phyloP scores from a whole-genome alignment of 2,888 invertebrate genomes.

The Conomelus anceps region DNA sequence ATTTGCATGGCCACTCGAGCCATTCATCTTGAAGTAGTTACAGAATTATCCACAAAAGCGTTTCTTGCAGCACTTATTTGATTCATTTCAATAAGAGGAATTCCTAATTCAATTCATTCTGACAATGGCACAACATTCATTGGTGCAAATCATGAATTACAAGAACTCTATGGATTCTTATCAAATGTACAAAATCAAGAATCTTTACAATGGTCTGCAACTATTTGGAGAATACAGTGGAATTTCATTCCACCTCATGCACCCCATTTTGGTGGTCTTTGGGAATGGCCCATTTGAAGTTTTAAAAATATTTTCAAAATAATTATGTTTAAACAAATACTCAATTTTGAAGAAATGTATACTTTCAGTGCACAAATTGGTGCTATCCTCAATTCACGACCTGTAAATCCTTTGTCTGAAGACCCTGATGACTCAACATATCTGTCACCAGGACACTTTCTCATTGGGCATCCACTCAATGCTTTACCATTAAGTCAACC shows the following conservation, averaged over 20 bases:
- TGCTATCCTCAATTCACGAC: slow-evolving; percentile 4
- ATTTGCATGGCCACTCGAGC: slow-evolving; percentile 35
- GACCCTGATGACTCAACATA: slow-evolving; percentile 28
- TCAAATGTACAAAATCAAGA: background rate
- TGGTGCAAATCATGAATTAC: slow-evolving; percentile 23
- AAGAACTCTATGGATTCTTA: slow-evolving; percentile 7
- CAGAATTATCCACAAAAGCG: slow-evolving; percentile 26
- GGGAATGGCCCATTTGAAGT: background rate
- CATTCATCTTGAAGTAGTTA: slow-evolving; percentile 30
- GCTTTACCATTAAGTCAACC: slow-evolving; percentile 31
- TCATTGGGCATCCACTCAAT: slow-evolving; percentile 29
- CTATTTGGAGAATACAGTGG: background rate
- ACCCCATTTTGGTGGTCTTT: slow-evolving; percentile 8
- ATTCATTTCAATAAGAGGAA: slow-evolving; percentile 30
- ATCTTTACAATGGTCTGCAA: background rate
- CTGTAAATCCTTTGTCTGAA: background rate
- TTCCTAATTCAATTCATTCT: slow-evolving; percentile 24
- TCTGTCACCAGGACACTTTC: slow-evolving; percentile 35
- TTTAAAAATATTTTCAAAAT: slow-evolving; percentile 1
- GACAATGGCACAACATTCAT: slow-evolving; percentile 33
- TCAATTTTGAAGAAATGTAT: slow-evolving; percentile 5
- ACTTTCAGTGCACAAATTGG: background rate
- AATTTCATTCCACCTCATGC: background rate
- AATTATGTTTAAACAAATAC: background rate
- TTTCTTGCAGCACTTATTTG: slow-evolving; percentile 30